These are phyloP conservation scores for Chrysemys picta DNA, from an alignment of 2,113 vertebrate species.

Conservation along the genomic window DNA sequence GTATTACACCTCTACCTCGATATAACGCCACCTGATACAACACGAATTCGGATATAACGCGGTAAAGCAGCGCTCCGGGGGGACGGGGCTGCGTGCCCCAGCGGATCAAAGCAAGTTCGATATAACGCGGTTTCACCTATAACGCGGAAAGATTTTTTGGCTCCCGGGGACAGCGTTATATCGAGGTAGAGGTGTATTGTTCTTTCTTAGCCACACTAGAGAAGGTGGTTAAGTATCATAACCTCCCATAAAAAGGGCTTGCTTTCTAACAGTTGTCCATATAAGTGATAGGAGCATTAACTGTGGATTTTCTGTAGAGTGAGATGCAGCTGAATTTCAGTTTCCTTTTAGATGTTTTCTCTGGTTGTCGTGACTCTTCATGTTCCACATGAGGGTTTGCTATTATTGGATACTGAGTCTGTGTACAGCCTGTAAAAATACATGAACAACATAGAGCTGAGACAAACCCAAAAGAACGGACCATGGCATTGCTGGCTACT, in stretches of 20 bases:
- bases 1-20: neutral
- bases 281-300: neutral
- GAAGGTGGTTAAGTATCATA: neutral
- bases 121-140: no score
- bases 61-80: no score
- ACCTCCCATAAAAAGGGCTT: constrained; percentile 30
- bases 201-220: neutral
- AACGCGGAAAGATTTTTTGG: no score
- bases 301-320: neutral
- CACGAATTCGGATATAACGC: no score
- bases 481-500: constrained; percentile 4
- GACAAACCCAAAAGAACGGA: constrained; percentile 44
- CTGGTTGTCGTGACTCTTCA: neutral
- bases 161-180: no score
- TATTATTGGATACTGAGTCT: constrained; percentile 11
- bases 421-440: constrained; percentile 38
- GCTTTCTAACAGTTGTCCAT: constrained; percentile 21
- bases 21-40: no score
- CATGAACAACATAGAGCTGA: constrained; percentile 56
- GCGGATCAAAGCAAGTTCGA: no score
- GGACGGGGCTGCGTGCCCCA: no score
- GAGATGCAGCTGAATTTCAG: constrained; percentile 14
- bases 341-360: constrained; percentile 37
- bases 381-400: constrained; percentile 37
- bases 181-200: neutral